Percentiles rank a stretch among this genome's conserved stretches.
These are phyloP conservation scores for Telmatherina bonti DNA, from an alignment of 2,797 vertebrate genomes.

Conservation along the genomic window DNA sequence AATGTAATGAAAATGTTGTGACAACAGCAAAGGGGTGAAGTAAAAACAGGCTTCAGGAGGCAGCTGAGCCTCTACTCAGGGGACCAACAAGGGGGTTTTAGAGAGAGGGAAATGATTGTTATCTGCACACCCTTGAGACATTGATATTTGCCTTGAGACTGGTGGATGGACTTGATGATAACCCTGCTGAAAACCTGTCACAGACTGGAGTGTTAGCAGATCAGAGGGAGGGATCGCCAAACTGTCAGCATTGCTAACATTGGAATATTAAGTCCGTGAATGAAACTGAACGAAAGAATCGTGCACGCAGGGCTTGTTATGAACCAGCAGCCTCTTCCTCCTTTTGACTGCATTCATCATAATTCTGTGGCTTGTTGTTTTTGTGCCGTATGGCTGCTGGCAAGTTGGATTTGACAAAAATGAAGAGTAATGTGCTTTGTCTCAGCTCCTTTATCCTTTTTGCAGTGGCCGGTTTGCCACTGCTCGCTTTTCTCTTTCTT, in stretches of 20 bases:
- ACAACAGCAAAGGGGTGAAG: conserved; percentile 71
- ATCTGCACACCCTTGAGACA: conserved; percentile 76
- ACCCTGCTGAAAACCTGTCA: conserved; percentile 61
- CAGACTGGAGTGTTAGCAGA: conserved; percentile 40
- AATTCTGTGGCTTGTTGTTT: conserved; percentile 72
- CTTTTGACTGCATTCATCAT: conserved; percentile 76
- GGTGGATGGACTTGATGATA: conserved; percentile 77
- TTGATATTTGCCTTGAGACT: conserved; percentile 75
- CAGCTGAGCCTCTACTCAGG: conserved; percentile 71
- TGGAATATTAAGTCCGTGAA: conserved; percentile 37
- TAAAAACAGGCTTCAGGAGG: conserved; percentile 74
- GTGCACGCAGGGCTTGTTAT: conserved; percentile 55
- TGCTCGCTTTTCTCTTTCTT: conserved; percentile 14
- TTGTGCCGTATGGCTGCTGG: conserved; percentile 57
- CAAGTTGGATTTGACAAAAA: conserved; percentile 69
- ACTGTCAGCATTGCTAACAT: conserved; percentile 4
- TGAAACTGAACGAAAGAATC: conserved; percentile 48
- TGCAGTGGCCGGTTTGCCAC: conserved; percentile 51
- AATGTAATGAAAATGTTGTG: conserved; percentile 82
- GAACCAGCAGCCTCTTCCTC: conserved; percentile 40
- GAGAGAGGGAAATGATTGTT: conserved; percentile 76
- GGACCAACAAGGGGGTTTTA: conserved; percentile 59
- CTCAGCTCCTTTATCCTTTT: conserved; percentile 57
- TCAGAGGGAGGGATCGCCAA: conserved; percentile 25
- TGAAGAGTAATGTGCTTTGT: conserved; percentile 82